Evolutionary conservation across 1,140 invertebrate genomes (phyloP).

Genomic region (Drosophila yakuba): DNA sequence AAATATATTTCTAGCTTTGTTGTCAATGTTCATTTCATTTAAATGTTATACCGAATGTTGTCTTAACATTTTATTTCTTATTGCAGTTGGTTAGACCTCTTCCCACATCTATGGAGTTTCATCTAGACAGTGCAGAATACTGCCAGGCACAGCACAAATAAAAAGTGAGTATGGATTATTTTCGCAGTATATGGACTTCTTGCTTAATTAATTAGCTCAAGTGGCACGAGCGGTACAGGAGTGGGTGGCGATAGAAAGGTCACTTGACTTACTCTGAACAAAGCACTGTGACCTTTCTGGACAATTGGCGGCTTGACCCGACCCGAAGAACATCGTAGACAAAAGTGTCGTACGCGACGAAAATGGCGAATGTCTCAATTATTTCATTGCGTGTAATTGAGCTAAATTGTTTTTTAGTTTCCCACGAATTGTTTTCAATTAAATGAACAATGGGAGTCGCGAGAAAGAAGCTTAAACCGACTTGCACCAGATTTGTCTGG

Average conservation of each 20-base stretch:
- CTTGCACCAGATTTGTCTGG: constrained; percentile 22
- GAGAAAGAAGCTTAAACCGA: constrained; percentile 11
- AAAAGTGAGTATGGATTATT: constrained; percentile 84
- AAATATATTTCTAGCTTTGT: background rate
- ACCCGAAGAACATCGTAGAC: constrained; percentile 4
- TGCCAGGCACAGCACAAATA: constrained; percentile 99
- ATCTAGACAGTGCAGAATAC: constrained; percentile 97
- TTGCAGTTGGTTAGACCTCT: constrained; percentile 85
- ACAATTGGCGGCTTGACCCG: constrained; percentile 7
- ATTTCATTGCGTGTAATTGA: constrained; percentile 65
- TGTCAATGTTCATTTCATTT: too few species aligned
- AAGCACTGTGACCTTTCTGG: constrained; percentile 31
- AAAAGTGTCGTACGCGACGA: constrained; percentile 13
- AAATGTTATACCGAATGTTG: background rate
- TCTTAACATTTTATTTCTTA: background rate
- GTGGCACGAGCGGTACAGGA: background rate
- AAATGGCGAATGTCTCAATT: constrained; percentile 45
- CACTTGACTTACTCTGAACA: constrained; percentile 20
- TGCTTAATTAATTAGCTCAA: constrained; percentile 37
- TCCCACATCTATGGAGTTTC: constrained; percentile 98
- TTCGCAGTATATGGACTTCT: background rate
- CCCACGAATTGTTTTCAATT: constrained; percentile 51
- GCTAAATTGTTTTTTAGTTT: constrained; percentile 41
- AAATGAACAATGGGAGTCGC: constrained; percentile 16
- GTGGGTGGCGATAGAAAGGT: constrained; percentile 28